phyloP scores from a whole-genome alignment of 2,888 invertebrate species.

The Chrysolina oricalcia region DNA sequence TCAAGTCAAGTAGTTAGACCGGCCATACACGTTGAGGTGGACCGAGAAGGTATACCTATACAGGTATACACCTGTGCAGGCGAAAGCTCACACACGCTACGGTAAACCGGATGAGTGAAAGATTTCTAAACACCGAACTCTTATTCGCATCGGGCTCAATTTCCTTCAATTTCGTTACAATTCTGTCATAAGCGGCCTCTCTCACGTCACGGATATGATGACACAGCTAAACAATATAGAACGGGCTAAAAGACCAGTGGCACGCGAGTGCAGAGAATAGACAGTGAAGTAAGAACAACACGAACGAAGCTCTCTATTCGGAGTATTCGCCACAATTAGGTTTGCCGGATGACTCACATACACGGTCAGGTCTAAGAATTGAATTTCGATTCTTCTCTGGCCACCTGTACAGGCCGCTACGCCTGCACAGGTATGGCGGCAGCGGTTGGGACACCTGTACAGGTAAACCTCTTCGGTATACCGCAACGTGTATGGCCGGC shows the following conservation, averaged over 20 bases:
- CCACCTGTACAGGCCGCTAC: background rate
- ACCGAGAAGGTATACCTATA: too few relatives aligned
- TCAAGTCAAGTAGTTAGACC: too few relatives aligned
- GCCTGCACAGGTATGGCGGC: background rate
- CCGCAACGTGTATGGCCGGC: background rate
- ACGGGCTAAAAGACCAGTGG: background rate
- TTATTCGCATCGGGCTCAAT: slow-evolving; percentile 15
- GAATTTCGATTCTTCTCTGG: background rate
- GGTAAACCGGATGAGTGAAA: too few relatives aligned
- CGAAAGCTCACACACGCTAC: too few relatives aligned
- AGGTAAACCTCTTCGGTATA: background rate
- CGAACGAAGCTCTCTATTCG: too few relatives aligned
- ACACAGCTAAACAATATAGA: background rate
- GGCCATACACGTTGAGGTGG: too few relatives aligned
- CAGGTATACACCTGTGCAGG: too few relatives aligned
- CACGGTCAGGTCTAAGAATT: background rate
- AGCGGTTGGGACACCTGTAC: background rate
- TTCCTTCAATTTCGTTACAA: background rate
- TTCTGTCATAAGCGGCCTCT: slow-evolving; percentile 13
- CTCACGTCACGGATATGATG: slow-evolving; percentile 1
- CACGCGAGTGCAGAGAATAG: background rate
- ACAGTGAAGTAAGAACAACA: too few relatives aligned
- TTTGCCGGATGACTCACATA: background rate
- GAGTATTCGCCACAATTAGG: too few relatives aligned
- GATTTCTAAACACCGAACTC: background rate